Evolutionary conservation across 2,797 vertebrate genomes (phyloP).

Genomic region (Apodemus agrarius): DNA sequence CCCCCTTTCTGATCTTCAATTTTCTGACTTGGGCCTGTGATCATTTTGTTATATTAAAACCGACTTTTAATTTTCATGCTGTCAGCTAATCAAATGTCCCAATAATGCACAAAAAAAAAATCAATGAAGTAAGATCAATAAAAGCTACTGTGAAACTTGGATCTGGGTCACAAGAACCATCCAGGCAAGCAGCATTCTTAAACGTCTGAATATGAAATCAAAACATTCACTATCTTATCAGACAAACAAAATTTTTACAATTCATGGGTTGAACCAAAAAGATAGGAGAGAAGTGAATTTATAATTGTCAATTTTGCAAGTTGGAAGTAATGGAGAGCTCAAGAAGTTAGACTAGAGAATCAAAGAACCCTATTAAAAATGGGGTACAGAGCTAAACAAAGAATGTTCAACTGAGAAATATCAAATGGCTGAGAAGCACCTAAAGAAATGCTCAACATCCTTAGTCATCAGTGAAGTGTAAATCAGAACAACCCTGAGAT

Average conservation of each 20-base stretch:
- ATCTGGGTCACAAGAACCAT: background rate
- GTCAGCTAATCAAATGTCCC: background rate
- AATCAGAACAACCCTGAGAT: no score
- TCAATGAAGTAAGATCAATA: background rate
- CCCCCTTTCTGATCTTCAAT: background rate
- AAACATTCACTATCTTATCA: background rate
- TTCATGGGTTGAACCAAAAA: background rate
- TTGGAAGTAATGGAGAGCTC: background rate
- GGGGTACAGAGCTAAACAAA: no score
- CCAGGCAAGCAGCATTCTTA: background rate
- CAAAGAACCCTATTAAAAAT: no score
- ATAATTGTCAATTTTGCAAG: background rate
- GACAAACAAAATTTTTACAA: background rate
- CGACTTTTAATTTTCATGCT: background rate
- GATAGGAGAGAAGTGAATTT: background rate
- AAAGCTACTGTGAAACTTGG: background rate
- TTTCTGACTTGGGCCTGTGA: background rate
- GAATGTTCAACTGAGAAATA: no score
- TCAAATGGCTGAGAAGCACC: no score
- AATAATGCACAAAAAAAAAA: background rate
- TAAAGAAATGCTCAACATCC: no score
- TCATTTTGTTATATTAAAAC: background rate
- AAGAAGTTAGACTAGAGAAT: no score
- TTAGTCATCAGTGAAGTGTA: no score
- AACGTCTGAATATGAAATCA: constrained; percentile 6